Evolutionary conservation across 2,888 invertebrate genomes (phyloP), one percentile per base, ranked within the genome.

Genomic region (Tetrapedia diversipes): DNA sequence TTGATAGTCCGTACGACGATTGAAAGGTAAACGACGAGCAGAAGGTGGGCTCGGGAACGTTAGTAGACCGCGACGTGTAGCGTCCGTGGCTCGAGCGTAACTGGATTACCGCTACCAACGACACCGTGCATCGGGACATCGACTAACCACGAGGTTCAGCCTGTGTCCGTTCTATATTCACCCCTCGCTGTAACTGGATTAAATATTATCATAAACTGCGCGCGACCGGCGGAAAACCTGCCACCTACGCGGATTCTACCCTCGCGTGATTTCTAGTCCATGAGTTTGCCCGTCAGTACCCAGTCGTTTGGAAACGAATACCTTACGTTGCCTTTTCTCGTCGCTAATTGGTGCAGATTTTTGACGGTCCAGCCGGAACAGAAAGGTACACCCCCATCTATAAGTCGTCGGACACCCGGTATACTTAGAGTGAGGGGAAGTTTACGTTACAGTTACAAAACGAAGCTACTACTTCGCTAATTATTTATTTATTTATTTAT

Each of bases 201-300:
- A 88, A 86, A 89, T 89, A 89, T 89, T 89, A 88, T 88, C 86
- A 89, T 89, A 88, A 89, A 88, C 86, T 85, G 73, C 78, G 83
- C 78, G 72, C 75, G 79, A 63, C 47, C 61, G 51, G 60, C n/a
- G n/a, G 54, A 69, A 34, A 43, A 54, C 67, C 47, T 54, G 51
- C 61, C 66, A 66, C 65, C 59, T 71, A 71, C 61, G 27, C 56
- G 45, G 45, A 34, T 51, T 77, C 70, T 47, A 22, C 19, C 34
- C 34, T 67, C 37, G 27, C 49, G 41, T 69, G 57, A 65, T 73
- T 53, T 34, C 8, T 34, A 10, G 32, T 3, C 19, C 41, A 8
- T 34, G 27, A 14, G 11, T 41, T 47, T 34, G 10, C 14, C 22
- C 22, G 32, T 47, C 34, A 22, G 45, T 6, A 4, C 1, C 29